These are phyloP conservation scores for Brachionus calyciflorus DNA, from an alignment of 1,140 invertebrate genomes.

Conservation along the genomic window DNA sequence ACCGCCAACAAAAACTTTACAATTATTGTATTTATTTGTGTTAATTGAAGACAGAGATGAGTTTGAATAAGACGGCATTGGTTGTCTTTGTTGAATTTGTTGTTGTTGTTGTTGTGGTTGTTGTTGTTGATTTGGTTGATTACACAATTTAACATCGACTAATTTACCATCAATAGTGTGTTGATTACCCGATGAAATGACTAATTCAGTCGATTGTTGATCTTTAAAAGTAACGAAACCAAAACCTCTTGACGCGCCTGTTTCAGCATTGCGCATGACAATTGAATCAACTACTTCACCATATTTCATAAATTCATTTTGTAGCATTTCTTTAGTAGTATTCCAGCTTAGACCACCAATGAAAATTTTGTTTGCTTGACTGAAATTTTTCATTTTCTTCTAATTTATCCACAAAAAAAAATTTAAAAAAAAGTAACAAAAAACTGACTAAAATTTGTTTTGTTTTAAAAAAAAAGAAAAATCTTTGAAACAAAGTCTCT, in stretches of 20 bases:
- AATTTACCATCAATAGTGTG: constrained; percentile 60
- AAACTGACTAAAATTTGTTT: constrained; percentile 22
- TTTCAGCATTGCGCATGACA: constrained; percentile 63
- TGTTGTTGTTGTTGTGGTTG: neutral
- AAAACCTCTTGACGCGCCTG: constrained; percentile 89
- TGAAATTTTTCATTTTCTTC: constrained; percentile 17
- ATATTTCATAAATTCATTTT: constrained; percentile 80
- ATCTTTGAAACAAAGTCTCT: neutral
- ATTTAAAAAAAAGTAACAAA: constrained; percentile 10
- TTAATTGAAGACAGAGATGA: constrained; percentile 22
- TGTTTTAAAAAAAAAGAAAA: no score
- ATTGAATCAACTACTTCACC: constrained; percentile 75
- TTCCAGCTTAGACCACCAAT: constrained; percentile 75
- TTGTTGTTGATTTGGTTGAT: neutral
- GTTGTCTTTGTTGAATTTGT: constrained; percentile 12
- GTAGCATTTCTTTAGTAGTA: constrained; percentile 54
- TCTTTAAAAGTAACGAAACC: constrained; percentile 93
- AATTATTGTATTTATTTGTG: constrained; percentile 19
- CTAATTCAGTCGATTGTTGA: neutral
- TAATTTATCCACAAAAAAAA: neutral
- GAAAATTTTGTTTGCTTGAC: constrained; percentile 81
- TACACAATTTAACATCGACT: constrained; percentile 53
- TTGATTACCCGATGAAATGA: constrained; percentile 59
- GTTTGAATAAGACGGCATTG: constrained; percentile 10
- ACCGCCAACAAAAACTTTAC: constrained; percentile 38